phyloP scores from a whole-genome alignment of 2,113 vertebrate species.

The Phalacrocorax pelagicus region DNA sequence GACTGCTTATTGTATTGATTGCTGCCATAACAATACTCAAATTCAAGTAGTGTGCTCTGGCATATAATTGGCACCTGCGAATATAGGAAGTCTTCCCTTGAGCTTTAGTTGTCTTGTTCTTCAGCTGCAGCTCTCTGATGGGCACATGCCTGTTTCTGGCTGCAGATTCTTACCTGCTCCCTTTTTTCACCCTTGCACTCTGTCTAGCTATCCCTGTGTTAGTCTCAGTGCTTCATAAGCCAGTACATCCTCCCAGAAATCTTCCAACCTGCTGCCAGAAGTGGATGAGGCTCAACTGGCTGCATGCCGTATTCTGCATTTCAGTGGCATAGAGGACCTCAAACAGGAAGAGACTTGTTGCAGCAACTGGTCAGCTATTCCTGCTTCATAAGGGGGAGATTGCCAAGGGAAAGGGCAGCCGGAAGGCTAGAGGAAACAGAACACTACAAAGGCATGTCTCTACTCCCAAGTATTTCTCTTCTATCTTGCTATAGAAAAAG shows the following conservation, averaged over 20 bases:
- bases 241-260: not conserved
- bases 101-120: not conserved
- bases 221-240: not conserved
- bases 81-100: not conserved
- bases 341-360: not conserved
- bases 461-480: not conserved
- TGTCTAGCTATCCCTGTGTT: accelerated
- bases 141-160: accelerated
- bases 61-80: not conserved
- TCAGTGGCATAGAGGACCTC: not conserved
- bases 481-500: not conserved
- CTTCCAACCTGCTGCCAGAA: not conserved
- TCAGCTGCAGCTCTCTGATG: not conserved
- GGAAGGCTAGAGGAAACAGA: not conserved
- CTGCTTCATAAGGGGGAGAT: accelerated
- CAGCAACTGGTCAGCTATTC: not conserved
- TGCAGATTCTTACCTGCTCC: not conserved
- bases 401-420: not conserved
- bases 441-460: not conserved
- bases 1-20: not conserved
- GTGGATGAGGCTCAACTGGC: not conserved
- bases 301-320: accelerated
- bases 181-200: not conserved
- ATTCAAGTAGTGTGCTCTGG: not conserved
- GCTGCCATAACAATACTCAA: not conserved